Base-by-base conservation (phyloP, 92 coral and sea anemone species). In the Diadumene lineata region DNA sequence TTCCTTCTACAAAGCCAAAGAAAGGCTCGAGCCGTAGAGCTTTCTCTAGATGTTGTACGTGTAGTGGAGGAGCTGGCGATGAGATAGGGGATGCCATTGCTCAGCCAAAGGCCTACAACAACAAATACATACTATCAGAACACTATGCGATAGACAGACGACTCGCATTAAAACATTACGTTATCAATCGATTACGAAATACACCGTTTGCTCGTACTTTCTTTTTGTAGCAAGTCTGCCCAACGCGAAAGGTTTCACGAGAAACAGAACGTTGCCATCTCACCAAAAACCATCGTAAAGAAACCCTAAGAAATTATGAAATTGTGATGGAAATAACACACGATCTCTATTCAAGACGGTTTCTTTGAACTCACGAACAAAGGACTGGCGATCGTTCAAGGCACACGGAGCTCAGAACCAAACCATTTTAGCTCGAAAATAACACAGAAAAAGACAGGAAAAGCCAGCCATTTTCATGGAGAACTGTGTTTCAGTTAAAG, bases 1-100 rank as follows among this genome's bases (percentile, higher is more conserved):
- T 82, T 43, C 94, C 90, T 66, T 92, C 99, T 13, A 92, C 93
- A 82, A 83, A 82, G 31, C 85, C 79, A 73, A 96, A 91, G 75
- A 96, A 86, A 18, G 93, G 93, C 63, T 96, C 99, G 74, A 96
- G 68, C 30, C 94, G 92, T 25, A 96, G 74, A 23, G 97, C 97
- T 76, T 96, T 96, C 56, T 92, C 92, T 70, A 96, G 82, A 78
- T 88, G 99, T 79, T 96, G 99, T 80, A 96, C 90, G 70, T 92
- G 90, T 7, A 96, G 88, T 34, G 99, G 99, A 76, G 97, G 87
- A 68, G 99, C 99, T 29, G 93, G 91, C 18, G 94, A 81, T 29
- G 90, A 86, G 57, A 82, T 88, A 55, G 81, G 80, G 63, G 92
- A 72, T 74, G 97, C 96, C 96, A 96, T 87, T 75, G 89, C 82